Evolutionary conservation across 2,797 vertebrate genomes (phyloP).

Genomic region (Coendou prehensilis): DNA sequence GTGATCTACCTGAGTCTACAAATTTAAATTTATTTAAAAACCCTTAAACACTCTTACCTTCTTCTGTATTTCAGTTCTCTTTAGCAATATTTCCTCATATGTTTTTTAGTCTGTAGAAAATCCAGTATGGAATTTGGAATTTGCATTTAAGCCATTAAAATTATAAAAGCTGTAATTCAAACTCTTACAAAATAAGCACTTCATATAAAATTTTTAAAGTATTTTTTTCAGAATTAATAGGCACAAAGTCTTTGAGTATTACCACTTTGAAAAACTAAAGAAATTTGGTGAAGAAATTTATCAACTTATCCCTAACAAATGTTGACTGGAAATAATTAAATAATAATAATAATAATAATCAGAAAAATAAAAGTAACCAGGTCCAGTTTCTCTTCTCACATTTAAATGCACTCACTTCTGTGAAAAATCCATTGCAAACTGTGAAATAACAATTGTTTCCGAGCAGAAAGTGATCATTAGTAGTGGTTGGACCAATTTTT

Average conservation of each 20-base stretch:
- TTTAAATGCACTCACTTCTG: slow-evolving; percentile 77
- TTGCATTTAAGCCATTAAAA: slow-evolving; percentile 63
- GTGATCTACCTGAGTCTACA: neutral
- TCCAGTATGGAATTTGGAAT: slow-evolving; percentile 52
- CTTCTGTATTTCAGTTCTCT: slow-evolving; percentile 5
- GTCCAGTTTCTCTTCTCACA: slow-evolving; percentile 57
- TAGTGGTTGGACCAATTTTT: slow-evolving; percentile 51
- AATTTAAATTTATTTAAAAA: neutral
- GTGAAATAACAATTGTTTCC: slow-evolving; percentile 76
- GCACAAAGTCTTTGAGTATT: neutral
- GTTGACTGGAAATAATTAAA: slow-evolving; percentile 73
- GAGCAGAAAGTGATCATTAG: slow-evolving; percentile 56
- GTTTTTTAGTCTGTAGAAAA: slow-evolving; percentile 43
- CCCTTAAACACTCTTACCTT: neutral
- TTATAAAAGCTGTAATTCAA: slow-evolving; percentile 49
- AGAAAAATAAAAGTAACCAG: slow-evolving; percentile 64
- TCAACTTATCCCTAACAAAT: slow-evolving; percentile 4
- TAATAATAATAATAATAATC: slow-evolving; percentile 70
- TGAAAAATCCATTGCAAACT: slow-evolving; percentile 78
- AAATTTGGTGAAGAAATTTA: slow-evolving; percentile 33
- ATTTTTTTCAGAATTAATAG: slow-evolving; percentile 54
- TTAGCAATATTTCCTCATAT: neutral
- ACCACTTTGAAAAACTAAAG: slow-evolving; percentile 42
- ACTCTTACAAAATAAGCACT: slow-evolving; percentile 20
- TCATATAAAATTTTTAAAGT: slow-evolving; percentile 5